phyloP scores from a whole-genome alignment of 2,888 invertebrate genomes.

The Nipponacmea schrenckii region DNA sequence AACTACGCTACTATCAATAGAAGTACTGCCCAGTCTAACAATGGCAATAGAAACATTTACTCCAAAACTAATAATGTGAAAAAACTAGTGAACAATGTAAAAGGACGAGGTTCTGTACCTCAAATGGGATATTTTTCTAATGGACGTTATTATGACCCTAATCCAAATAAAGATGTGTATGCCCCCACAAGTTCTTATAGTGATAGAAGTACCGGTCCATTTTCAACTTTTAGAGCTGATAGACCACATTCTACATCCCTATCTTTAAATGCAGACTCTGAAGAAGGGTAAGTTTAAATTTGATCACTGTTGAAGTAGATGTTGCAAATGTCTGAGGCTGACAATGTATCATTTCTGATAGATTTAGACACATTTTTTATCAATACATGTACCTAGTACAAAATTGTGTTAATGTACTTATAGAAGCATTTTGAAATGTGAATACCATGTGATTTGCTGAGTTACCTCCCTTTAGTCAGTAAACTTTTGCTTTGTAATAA shows the following conservation, averaged over 20 bases:
- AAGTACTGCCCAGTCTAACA: constrained; percentile 8
- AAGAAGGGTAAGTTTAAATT: constrained; percentile 40
- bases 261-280: constrained; percentile 39
- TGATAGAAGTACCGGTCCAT: constrained; percentile 48
- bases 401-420: too few species aligned
- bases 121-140: constrained; percentile 55
- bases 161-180: constrained; percentile 51
- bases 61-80: constrained; percentile 4
- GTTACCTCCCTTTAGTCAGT: too few species aligned
- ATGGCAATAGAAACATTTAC: constrained; percentile 29
- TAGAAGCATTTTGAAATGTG: too few species aligned
- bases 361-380: too few species aligned
- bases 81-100: constrained; percentile 18
- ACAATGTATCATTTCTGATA: too few species aligned
- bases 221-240: constrained; percentile 54
- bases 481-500: too few species aligned
- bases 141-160: constrained; percentile 57
- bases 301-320: not conserved
- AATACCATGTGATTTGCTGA: too few species aligned
- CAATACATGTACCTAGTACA: too few species aligned
- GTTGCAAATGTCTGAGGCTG: not conserved
- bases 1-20: constrained; percentile 21
- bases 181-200: constrained; percentile 61
- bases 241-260: constrained; percentile 40
- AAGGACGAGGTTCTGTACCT: constrained; percentile 11